A percentile compares a stretch with the other conserved stretches of the same genome.
Evolutionary conservation across 2,888 invertebrate genomes (phyloP).

Genomic region (Drosophila setosimentum): DNA sequence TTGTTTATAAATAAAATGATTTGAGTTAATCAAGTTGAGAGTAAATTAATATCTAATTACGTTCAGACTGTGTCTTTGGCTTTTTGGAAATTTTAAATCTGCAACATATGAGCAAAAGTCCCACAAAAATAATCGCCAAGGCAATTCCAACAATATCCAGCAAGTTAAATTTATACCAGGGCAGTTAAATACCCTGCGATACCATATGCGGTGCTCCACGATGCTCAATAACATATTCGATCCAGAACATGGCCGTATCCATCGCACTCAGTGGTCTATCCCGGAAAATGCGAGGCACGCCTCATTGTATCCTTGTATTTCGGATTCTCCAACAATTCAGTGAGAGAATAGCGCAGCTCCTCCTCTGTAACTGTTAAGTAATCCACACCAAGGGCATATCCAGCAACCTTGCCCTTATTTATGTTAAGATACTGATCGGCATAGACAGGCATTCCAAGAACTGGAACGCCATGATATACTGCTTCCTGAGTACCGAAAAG

Average conservation of each 20-base stretch:
- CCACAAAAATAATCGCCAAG: constrained; percentile 17
- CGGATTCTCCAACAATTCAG: constrained; percentile 82
- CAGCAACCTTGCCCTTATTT: constrained; percentile 66
- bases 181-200: constrained; percentile 71
- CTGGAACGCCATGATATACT: constrained; percentile 81
- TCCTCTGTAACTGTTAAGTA: constrained; percentile 70
- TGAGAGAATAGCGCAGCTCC: constrained; percentile 64
- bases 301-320: constrained; percentile 79
- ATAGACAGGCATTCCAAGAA: constrained; percentile 84
- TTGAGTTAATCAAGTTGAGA: constrained; percentile 33
- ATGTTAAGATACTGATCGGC: constrained; percentile 83
- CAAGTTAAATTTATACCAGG: constrained; percentile 82
- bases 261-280: constrained; percentile 80
- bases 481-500: constrained; percentile 83
- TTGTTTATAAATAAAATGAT: constrained; percentile 48
- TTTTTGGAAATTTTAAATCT: neutral
- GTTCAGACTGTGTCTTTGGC: constrained; percentile 18
- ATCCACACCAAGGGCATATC: constrained; percentile 72
- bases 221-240: constrained; percentile 83
- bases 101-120: neutral
- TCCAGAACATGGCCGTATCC: constrained; percentile 84
- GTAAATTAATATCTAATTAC: constrained; percentile 4
- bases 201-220: constrained; percentile 83
- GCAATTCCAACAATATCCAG: constrained; percentile 71
- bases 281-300: constrained; percentile 69